Base-by-base conservation (phyloP, 53 echinoderm and acorn worm genomes). In the Echinarachnius parma region DNA sequence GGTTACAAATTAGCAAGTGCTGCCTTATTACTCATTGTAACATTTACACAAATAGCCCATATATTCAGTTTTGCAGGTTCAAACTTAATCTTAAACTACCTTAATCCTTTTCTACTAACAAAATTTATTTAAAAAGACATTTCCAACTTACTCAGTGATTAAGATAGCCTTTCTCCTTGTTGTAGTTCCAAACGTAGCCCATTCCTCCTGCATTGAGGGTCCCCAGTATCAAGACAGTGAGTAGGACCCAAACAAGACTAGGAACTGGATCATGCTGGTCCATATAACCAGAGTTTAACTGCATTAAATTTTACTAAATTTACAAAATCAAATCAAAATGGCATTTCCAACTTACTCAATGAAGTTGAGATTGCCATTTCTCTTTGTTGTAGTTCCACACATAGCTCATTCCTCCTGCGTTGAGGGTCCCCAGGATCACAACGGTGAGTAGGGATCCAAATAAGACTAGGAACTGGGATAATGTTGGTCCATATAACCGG, bases 221-320 rank as follows among this genome's bases (percentile, higher is more conserved):
- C 11, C 86, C 86, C 7, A 77, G 14, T 15, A 77, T 77, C 3
- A 81, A 47, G 10, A 86, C 78, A 16, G 84, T 84, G 3, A 92
- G 31, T 22, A 93, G 78, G 93, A 82, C 9, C 93, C 93, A 75
- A 93, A 84, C 4, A 93, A 67, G 25, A 93, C 86, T 0, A 86
- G 16, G 58, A 93, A 93, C 81, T 93, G 93, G 66, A 93, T 89
- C 14, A 93, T 89, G 26, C 90, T 89, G 0, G 93, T 93, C 93
- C 93, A 93, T 29, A 93, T 93, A 20, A 93, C 93, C n/a, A n/a
- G n/a, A n/a, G n/a, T n/a, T n/a, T n/a, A n/a, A n/a, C n/a, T n/a
- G n/a, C n/a, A n/a, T n/a, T n/a, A n/a, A n/a, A n/a, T n/a, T n/a
- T n/a, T n/a, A n/a, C n/a, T n/a, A n/a, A n/a, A n/a, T n/a, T n/a